Percentiles rank a stretch among this genome's conserved stretches.
phyloP scores from a whole-genome alignment of 2,113 vertebrate genomes.

The Protomyctophum bolini region DNA sequence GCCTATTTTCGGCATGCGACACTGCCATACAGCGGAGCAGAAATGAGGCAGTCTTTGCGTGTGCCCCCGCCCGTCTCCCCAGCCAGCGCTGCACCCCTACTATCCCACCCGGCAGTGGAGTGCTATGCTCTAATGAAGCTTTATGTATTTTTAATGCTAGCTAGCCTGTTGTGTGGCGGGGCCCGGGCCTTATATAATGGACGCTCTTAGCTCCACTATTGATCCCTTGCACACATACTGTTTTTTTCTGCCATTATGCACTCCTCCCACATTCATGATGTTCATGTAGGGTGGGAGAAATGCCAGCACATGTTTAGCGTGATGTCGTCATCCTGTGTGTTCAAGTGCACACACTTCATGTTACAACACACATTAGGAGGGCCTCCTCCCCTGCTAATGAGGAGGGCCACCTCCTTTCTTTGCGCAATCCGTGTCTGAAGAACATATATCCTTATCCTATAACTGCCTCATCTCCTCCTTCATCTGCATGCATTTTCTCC shows the following conservation, averaged over 20 bases:
- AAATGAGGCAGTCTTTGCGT: too few relatives aligned
- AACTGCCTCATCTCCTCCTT: too few relatives aligned
- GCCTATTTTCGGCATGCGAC: too few relatives aligned
- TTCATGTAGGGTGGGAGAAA: slow-evolving; percentile 32
- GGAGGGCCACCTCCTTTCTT: background rate
- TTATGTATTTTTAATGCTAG: slow-evolving; percentile 75
- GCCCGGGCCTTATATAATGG: slow-evolving; percentile 58
- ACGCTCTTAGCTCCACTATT: slow-evolving; percentile 59
- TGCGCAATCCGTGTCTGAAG: slow-evolving; percentile 3
- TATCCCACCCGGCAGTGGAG: slow-evolving; percentile 33
- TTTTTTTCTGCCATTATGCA: slow-evolving; percentile 51
- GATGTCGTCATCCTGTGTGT: slow-evolving; percentile 2
- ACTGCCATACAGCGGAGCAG: too few relatives aligned
- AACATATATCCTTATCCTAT: too few relatives aligned
- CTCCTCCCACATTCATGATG: slow-evolving; percentile 37
- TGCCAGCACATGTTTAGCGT: slow-evolving; percentile 1
- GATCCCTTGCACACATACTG: slow-evolving; percentile 37
- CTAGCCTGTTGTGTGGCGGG: slow-evolving; percentile 35
- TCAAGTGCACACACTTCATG: background rate
- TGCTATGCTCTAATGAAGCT: slow-evolving; percentile 54
- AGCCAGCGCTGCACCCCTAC: slow-evolving; percentile 39
- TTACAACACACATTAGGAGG: too few relatives aligned
- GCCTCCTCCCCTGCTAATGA: too few relatives aligned
- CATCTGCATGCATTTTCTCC: too few relatives aligned
- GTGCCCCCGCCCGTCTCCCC: too few relatives aligned